Evolutionary conservation across 1,140 invertebrate genomes (phyloP), one percentile per base, ranked within the genome.

Genomic region (Rhizoglyphus robini): DNA sequence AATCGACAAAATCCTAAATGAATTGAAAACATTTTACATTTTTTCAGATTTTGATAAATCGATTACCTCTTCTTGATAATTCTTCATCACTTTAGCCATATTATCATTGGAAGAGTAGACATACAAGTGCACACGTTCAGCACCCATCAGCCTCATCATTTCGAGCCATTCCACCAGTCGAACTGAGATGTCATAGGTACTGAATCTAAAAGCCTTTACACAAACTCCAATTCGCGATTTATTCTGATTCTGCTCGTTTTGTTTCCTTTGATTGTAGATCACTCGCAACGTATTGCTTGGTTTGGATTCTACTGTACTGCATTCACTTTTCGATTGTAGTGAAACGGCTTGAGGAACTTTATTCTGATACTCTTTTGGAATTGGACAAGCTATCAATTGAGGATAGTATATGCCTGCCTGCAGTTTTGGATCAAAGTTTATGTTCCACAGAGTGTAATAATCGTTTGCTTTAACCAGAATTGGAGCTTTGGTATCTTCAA

Each of bases 361-460:
- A 3, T 30, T 3, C 2, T 23, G 15, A 4, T 20, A 47, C 27
- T 61, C 2, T 3, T 63, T 78, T 68, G 84, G 83, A 0, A 90
- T 86, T 71, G 88, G 86, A 75, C 90, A 94, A 3, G 89, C 87
- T 51, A 90, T 85, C 66, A 94, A 76, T 73, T 91, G 93, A 0
- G 90, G 90, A 74, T 93, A 89, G 71, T 90, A 88, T 59, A 91
- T 86, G 5, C 86, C 87, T 73, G 91, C 85, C 72, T 88, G 88
- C 74, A 91, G 90, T 74, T 92, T 92, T 27, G 88, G 47, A 31
- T 63, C 90, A 89, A 89, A 94, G 74, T 90, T 90, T 65, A 85
- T 84, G 73, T 88, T 88, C 90, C 90, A 95, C 68, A 63, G 8
- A 13, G 92, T 87, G 73, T 92, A 92, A 72, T 91, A 91, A 75